Percentiles rank a stretch among this genome's conserved stretches.
Evolutionary conservation across 2,888 invertebrate genomes (phyloP).

Genomic region (Pinctada fucata): DNA sequence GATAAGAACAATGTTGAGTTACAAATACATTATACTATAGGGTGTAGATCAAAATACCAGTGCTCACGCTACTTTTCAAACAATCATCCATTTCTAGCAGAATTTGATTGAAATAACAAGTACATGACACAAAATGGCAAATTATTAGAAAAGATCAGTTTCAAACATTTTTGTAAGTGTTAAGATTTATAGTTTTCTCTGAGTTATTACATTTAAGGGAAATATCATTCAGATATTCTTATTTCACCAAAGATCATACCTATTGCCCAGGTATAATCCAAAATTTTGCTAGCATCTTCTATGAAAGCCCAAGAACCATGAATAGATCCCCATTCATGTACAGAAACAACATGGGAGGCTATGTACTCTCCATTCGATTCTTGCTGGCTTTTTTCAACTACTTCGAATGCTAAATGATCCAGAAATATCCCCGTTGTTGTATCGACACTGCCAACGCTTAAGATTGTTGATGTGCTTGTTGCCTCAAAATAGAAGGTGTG

Average conservation of each 20-base stretch:
- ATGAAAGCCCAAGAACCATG: conserved; percentile 50
- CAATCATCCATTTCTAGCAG: too few species aligned
- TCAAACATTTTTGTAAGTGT: too few species aligned
- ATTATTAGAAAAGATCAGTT: too few species aligned
- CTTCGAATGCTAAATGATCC: conserved; percentile 32
- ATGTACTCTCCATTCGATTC: conserved; percentile 22
- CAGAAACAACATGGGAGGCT: conserved; percentile 41
- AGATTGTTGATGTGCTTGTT: not conserved
- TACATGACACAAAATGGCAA: too few species aligned
- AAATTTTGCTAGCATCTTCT: conserved; percentile 46
- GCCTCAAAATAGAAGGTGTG: conserved; percentile 37
- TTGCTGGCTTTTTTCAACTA: conserved; percentile 25
- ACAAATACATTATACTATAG: too few species aligned
- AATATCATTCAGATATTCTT: too few species aligned
- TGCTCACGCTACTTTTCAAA: too few species aligned
- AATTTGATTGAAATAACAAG: too few species aligned
- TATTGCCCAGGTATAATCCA: conserved; percentile 52
- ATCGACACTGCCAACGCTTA: conserved; percentile 38
- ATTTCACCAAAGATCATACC: conserved; percentile 31
- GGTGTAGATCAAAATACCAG: too few species aligned
- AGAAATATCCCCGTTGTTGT: conserved; percentile 36
- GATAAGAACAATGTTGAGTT: too few species aligned
- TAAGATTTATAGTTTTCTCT: too few species aligned
- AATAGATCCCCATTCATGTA: conserved; percentile 48
- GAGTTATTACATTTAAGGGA: too few species aligned